Evolutionary conservation across 2,113 vertebrate species (phyloP), one percentile per base, ranked within the genome.

Genomic region (Zosterops pallidus): DNA sequence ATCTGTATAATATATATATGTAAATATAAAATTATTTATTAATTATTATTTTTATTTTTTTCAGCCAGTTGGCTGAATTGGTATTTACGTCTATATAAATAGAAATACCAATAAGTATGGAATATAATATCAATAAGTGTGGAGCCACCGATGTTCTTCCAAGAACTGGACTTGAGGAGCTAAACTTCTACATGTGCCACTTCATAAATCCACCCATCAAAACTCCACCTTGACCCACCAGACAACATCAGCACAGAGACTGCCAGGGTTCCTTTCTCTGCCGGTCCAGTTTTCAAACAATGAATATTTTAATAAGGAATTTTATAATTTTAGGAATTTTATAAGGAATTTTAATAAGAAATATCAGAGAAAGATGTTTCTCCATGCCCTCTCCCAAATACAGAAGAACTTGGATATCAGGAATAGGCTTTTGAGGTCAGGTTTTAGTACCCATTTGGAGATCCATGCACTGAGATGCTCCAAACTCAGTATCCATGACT

Each of bases 101-200:
- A 25, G 5, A 11, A 22, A 39, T 9, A 39, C 12, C 28, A 37
- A 0, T 41, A 41, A n/a, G 3, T 41, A 24, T 56, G 52, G 15
- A 65, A 37, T 37, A 37, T 37, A 22, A 47, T 9, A 39, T 9
- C 28, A 37, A 0, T 41, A 41, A n/a, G 3, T n/a, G 29, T 56
- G 52, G 20, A 65, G 11, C 3, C 20, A 21, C 35, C 0, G 0
- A 21, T 16, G 11, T 67, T 29, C 12, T 85, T 50, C 35, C 42
- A 85, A 7, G 3, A 56, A 20, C 9, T 53, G 59, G 31, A 20
- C 25, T 28, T 47, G 31, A 67, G 31, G n/a, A 87, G 13, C 14
- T 74, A 8, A 77, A 12, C 4, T 46, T 70, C 14, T 50, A 5
- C 8, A 14, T 3, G 5, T 35, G 26, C 8, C 0, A 0, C 12